A percentile compares a stretch with the other conserved stretches of the same genome.
Evolutionary conservation across 2,888 invertebrate species (phyloP).

Genomic region (Leptarthrus brevirostris): DNA sequence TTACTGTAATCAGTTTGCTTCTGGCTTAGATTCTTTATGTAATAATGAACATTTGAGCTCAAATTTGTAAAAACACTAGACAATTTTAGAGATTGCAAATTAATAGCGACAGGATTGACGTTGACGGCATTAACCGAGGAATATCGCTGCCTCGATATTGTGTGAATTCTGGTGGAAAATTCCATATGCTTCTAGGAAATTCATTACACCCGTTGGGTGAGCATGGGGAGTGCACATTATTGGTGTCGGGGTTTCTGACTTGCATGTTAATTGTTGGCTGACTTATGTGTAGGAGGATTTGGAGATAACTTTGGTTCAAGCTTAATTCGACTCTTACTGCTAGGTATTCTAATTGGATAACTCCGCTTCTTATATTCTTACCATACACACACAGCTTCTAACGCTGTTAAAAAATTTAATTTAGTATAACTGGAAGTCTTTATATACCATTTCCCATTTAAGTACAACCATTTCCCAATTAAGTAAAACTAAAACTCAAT

Average conservation of each 20-base stretch:
- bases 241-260: conserved; percentile 69
- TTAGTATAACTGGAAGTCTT: too few relatives aligned
- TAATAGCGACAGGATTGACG: conserved; percentile 73
- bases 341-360: conserved; percentile 82
- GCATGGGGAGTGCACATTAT: conserved; percentile 73
- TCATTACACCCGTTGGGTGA: conserved; percentile 75
- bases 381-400: conserved; percentile 87
- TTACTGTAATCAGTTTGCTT: too few relatives aligned
- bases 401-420: conserved; percentile 79
- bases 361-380: conserved; percentile 86
- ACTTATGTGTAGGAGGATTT: conserved; percentile 66
- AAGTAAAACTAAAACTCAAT: too few relatives aligned
- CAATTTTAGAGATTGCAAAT: too few relatives aligned
- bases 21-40: too few relatives aligned
- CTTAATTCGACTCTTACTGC: conserved; percentile 81
- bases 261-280: conserved; percentile 67
- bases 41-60: too few relatives aligned
- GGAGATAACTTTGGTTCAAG: conserved; percentile 74
- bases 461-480: too few relatives aligned
- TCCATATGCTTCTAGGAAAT: conserved; percentile 81
- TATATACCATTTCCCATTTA: too few relatives aligned
- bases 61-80: too few relatives aligned
- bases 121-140: conserved; percentile 67
- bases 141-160: conserved; percentile 69
- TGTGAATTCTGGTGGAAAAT: conserved; percentile 72